Percentiles rank a stretch among this genome's conserved stretches.
These are phyloP conservation scores for Tiphia femorata DNA, from an alignment of 2,888 invertebrate species.

Conservation along the genomic window DNA sequence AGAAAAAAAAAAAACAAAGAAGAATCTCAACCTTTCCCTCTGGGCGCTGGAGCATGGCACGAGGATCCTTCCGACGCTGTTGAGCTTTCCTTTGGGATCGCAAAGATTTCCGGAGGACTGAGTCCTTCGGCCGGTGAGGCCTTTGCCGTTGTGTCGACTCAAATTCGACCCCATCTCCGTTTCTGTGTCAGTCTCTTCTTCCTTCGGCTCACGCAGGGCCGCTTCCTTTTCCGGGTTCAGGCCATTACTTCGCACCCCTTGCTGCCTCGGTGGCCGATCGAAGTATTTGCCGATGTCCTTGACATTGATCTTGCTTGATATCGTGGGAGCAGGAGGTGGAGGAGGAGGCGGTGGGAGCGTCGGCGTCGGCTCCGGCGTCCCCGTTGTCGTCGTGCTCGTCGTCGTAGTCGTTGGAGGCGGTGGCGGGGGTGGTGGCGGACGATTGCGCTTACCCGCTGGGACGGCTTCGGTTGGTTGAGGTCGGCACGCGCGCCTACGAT, in stretches of 20 bases:
- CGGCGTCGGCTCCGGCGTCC: too few relatives aligned
- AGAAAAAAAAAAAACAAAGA: not conserved
- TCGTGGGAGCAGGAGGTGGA: constrained; percentile 42
- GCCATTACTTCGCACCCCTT: constrained; percentile 55
- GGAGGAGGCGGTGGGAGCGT: too few relatives aligned
- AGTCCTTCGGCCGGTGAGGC: constrained; percentile 79
- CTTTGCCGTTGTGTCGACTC: constrained; percentile 81
- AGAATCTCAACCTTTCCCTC: constrained; percentile 53
- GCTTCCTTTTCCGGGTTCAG: constrained; percentile 34
- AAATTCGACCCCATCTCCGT: constrained; percentile 81
- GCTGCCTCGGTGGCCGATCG: constrained; percentile 61
- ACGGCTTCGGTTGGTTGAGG: constrained; percentile 43
- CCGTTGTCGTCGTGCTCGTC: not conserved
- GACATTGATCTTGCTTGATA: constrained; percentile 54
- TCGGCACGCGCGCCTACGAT: constrained; percentile 47
- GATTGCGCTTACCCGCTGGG: constrained; percentile 33
- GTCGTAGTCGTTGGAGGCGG: not conserved
- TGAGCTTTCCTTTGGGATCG: constrained; percentile 70
- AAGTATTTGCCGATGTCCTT: constrained; percentile 59
- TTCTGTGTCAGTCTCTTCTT: constrained; percentile 12
- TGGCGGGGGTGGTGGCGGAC: constrained; percentile 22
- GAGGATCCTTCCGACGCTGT: constrained; percentile 63
- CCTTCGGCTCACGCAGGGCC: not conserved
- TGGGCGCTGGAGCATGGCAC: constrained; percentile 63
- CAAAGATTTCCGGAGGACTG: constrained; percentile 83